Base-by-base conservation (phyloP, 2,888 invertebrate species). In the Acanthosepion esculentum region DNA sequence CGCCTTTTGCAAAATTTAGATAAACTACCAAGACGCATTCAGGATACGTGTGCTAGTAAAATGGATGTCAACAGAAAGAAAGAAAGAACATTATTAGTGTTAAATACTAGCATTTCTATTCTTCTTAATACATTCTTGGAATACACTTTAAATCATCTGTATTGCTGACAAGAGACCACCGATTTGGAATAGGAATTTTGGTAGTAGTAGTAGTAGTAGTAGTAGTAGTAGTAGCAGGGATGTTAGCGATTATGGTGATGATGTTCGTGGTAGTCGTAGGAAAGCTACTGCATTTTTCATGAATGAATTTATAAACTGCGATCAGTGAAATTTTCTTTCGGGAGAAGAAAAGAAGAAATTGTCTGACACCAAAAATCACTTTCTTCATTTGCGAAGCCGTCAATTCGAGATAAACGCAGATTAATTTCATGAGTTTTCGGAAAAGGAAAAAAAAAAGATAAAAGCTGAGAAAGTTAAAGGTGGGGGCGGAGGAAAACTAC, bases 361-460 rank as follows among this genome's bases (percentile, higher is more conserved):
- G 78, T n/a, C 78, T n/a, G 78, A 78, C 33, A 78, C 78, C 78
- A 78, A 33, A 78, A 78, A 78, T 78, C 78, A 78, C 78, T 78
- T 33, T 15, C n/a, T 78, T 78, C 78, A 78, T 78, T 78, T 78
- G 78, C n/a, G 18, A 78, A 78, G n/a, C 78, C 33, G 78, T 78
- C n/a, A 78, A 78, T 33, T 78, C 78, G 78, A 78, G 78, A 78
- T 78, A 78, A 78, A 78, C 78, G n/a, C n/a, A 78, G 78, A 78
- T 78, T 78, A 78, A 78, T 78, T 78, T 33, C 78, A 78, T 78
- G n/a, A n/a, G n/a, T n/a, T 78, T 78, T 78, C 78, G 78, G n/a
- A 33, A 10, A n/a, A 78, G 20, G 33, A n/a, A 29, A 78, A 29
- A n/a, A 78, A 10, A 78, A 5, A n/a, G 20, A 78, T n/a, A 78